Base-by-base conservation (phyloP, 2,888 invertebrate genomes). In the Caenorhabditis zanzibari region DNA sequence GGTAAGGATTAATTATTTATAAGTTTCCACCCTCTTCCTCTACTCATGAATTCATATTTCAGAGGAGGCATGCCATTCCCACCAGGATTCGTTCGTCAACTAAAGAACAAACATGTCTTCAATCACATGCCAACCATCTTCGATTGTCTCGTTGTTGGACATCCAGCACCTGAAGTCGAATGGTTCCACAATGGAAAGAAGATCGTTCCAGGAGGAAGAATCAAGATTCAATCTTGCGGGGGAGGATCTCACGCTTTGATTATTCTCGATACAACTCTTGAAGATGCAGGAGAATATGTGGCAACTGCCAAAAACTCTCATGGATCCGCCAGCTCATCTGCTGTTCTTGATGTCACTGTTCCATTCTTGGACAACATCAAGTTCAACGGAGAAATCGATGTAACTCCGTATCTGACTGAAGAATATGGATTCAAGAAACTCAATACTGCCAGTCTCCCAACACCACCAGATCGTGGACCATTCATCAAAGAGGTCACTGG, bases 401-500 rank as follows among this genome's bases (percentile, higher is more conserved):
- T 92, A 19, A 90, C 90, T 5, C 92, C 91, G 16, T 92, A 92
- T 76, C 84, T 92, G 64, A 92, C 91, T 9, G 92, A 92, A 64
- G 92, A 92, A 75, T 92, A 90, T 68, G 91, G 92, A 64, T 92
- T 92, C 89, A 89, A 89, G 84, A 90, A 91, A 82, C 68, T 90
- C 41, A 90, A 91, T 77, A 90, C 86, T 69, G 87, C 90, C 61
- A 88, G 89, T 47, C 95, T 96, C 6, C 97, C 97, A 0, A 94
- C 96, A 92, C 97, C 97, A 0, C 93, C 97, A 5, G 95, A 96
- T 0, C 97, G 97, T 93, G 95, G 95, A 75, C 98, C 98, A 5
- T 96, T 96, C 91, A 96, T 98, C 91, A 95, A 96, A 22, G 95
- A 96, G 69, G 96, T 97, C 96, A 95, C 96, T 10, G 97, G 97